Percentiles rank a stretch among this genome's conserved stretches.
These are phyloP conservation scores for Passerina amoena DNA, from an alignment of 2,113 vertebrate species.

Conservation along the genomic window DNA sequence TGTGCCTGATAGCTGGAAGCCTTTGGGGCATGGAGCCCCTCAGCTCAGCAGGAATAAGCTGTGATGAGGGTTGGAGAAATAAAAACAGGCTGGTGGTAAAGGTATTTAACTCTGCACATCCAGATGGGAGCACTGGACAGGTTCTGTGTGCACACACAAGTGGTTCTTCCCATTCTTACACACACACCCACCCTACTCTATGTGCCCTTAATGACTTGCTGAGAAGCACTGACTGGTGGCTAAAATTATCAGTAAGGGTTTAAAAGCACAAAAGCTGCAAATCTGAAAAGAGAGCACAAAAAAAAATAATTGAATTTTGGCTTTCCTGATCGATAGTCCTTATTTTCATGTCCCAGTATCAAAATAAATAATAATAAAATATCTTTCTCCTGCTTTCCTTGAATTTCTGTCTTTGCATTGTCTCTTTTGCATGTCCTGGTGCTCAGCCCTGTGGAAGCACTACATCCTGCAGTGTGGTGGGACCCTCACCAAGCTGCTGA, in stretches of 20 bases:
- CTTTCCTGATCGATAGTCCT: not conserved
- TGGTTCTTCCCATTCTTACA: not conserved
- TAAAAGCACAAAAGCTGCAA: not conserved
- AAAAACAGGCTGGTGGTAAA: not conserved
- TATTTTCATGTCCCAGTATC: not conserved
- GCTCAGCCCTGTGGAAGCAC: slow-evolving; percentile 80
- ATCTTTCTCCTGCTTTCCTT: not conserved
- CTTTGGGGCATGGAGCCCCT: not conserved
- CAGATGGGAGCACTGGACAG: not conserved
- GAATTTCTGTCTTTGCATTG: not conserved
- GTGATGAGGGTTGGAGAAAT: not conserved
- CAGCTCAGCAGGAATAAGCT: not conserved
- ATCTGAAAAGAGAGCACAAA: not conserved
- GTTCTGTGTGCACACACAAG: not conserved
- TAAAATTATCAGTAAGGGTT: not conserved
- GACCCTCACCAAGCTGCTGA: slow-evolving; percentile 53
- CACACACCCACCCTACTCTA: not conserved
- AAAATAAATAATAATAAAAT: too few relatives aligned
- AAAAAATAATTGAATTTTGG: not conserved
- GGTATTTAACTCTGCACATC: not conserved
- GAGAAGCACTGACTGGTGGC: not conserved
- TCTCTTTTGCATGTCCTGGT: not conserved
- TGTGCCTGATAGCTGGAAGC: not conserved
- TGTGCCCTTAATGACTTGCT: not conserved
- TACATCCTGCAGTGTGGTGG: slow-evolving; percentile 68